phyloP scores from a whole-genome alignment of 2,797 vertebrate genomes.

The Phaenicophaeus curvirostris region DNA sequence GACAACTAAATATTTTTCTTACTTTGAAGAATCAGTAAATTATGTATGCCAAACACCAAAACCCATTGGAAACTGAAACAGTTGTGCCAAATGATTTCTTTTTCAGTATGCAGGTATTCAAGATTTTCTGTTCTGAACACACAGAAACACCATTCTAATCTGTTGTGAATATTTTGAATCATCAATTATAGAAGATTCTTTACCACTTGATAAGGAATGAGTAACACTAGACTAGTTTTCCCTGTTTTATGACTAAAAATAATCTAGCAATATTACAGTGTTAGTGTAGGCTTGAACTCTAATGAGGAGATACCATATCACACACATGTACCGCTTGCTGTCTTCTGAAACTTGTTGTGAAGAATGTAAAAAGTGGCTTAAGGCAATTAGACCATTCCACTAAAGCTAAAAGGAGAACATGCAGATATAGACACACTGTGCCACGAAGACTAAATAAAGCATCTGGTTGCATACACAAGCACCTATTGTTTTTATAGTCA shows the following conservation, averaged over 20 bases:
- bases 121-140: neutral
- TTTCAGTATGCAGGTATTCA: neutral
- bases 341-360: neutral
- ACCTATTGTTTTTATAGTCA: neutral
- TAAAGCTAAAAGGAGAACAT: neutral
- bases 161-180: neutral
- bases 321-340: neutral
- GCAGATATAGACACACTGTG: neutral
- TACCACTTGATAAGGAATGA: neutral
- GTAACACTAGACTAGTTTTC: neutral
- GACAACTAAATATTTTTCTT: neutral
- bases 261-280: neutral
- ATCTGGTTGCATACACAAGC: neutral
- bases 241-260: neutral
- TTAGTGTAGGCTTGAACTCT: neutral
- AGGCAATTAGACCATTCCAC: accelerated
- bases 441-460: neutral
- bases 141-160: neutral
- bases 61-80: neutral
- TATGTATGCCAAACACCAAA: neutral
- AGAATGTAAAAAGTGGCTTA: neutral
- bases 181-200: neutral
- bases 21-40: neutral
- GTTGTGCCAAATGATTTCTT: neutral
- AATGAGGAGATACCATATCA: neutral